Conservation (phyloP, 2,113 vertebrate species). For the Misgurnus anguillicaudatus region DNA sequence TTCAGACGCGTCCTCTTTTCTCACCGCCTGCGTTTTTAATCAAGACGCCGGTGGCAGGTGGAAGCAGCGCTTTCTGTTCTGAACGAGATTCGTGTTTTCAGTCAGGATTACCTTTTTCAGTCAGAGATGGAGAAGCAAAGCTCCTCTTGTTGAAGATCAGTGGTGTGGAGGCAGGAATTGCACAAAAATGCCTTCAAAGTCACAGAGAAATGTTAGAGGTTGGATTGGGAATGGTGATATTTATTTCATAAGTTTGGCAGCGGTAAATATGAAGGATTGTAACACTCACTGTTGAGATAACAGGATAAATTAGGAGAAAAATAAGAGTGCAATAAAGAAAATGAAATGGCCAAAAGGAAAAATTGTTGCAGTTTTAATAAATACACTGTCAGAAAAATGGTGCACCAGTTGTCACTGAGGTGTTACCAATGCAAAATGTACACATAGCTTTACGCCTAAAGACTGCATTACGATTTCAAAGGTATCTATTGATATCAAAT, state of each 20-base stretch:
- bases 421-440: too few species aligned
- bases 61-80: conserved; percentile 39
- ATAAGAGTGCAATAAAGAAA: not conserved
- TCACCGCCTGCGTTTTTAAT: conserved; percentile 35
- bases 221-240: conserved; percentile 27
- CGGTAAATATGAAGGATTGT: conserved; percentile 28
- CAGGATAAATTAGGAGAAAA: not conserved
- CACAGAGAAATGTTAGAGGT: conserved; percentile 23
- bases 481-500: too few species aligned
- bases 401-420: too few species aligned
- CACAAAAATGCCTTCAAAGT: conserved; percentile 41
- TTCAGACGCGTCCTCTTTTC: conserved; percentile 30
- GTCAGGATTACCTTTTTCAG: conserved; percentile 37
- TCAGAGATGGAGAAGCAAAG: conserved; percentile 1
- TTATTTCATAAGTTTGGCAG: conserved; percentile 26
- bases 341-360: not conserved
- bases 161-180: conserved; percentile 35
- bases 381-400: not conserved
- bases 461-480: too few species aligned
- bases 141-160: conserved; percentile 43
- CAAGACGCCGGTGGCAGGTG: conserved; percentile 40
- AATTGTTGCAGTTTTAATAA: not conserved
- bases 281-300: not conserved
- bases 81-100: conserved; percentile 37
- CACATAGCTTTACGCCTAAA: too few species aligned